Evolutionary conservation across 2,113 vertebrate genomes (phyloP).

Genomic region (Motacilla tschutschensis): DNA sequence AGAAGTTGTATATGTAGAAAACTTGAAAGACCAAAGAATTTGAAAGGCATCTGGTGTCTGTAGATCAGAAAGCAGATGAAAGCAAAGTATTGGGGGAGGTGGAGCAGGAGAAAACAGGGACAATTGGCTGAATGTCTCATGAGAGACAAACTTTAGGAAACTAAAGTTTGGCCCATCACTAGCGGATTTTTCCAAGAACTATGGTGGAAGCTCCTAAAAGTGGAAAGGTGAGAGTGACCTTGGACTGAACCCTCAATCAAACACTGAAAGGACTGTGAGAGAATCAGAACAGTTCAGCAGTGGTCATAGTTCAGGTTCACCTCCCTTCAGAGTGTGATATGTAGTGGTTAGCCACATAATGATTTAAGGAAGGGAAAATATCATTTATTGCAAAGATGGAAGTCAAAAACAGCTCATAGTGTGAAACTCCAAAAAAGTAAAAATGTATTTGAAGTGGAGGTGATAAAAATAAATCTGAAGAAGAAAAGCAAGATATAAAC

Average conservation of each 20-base stretch:
- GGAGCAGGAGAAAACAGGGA: background rate
- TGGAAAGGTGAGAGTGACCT: background rate
- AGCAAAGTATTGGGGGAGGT: background rate
- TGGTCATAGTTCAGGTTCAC: background rate
- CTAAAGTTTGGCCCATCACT: background rate
- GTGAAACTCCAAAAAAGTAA: background rate
- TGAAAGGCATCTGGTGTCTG: background rate
- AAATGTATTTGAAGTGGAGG: background rate
- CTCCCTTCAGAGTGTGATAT: background rate
- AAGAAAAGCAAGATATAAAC: background rate
- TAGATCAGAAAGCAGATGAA: background rate
- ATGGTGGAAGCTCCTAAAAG: accelerated
- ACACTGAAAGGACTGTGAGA: background rate
- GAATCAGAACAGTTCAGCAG: background rate
- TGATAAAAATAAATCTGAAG: background rate
- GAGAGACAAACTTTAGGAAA: background rate
- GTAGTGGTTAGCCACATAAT: background rate
- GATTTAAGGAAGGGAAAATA: background rate
- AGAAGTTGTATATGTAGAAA: background rate
- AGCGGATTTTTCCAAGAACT: background rate
- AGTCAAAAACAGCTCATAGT: background rate
- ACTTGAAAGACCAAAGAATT: background rate
- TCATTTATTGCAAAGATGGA: background rate
- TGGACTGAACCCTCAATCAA: background rate
- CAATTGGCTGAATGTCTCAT: background rate